Evolutionary conservation across 2,113 vertebrate species (phyloP).

Genomic region (Nothobranchius kuhntae): DNA sequence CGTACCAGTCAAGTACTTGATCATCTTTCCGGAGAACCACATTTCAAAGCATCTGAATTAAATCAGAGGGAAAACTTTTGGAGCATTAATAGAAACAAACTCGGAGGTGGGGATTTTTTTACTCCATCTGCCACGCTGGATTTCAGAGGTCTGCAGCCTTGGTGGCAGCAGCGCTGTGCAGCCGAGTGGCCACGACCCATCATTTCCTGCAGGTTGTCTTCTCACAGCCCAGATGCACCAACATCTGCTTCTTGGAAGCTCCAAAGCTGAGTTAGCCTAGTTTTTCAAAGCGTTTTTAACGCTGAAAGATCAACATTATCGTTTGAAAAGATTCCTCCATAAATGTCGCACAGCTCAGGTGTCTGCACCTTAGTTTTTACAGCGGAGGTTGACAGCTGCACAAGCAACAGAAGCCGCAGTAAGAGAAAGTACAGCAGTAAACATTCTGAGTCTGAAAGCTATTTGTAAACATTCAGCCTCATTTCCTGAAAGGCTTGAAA

Average conservation of each 20-base stretch:
- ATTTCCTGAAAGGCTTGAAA: too few relatives aligned
- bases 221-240: conserved; percentile 65
- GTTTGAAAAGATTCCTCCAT: neutral
- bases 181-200: conserved; percentile 24
- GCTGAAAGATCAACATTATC: neutral
- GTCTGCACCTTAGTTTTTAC: neutral
- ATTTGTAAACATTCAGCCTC: too few relatives aligned
- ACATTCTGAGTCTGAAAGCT: too few relatives aligned
- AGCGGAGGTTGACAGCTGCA: neutral
- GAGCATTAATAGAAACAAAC: neutral
- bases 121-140: conserved; percentile 7
- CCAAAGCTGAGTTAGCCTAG: conserved; percentile 51
- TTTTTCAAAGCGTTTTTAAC: conserved; percentile 29
- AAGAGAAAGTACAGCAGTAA: neutral
- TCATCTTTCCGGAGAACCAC: too few relatives aligned
- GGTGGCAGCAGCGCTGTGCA: conserved; percentile 24
- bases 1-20: too few relatives aligned
- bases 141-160: conserved; percentile 6
- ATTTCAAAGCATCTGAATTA: too few relatives aligned
- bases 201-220: conserved; percentile 59
- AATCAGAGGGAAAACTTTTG: neutral
- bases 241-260: conserved; percentile 70
- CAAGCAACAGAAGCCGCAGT: too few relatives aligned
- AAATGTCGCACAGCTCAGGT: neutral
- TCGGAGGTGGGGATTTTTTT: neutral